These are phyloP conservation scores for Chinchilla lanigera DNA, from an alignment of 2,113 vertebrate species.

Conservation along the genomic window DNA sequence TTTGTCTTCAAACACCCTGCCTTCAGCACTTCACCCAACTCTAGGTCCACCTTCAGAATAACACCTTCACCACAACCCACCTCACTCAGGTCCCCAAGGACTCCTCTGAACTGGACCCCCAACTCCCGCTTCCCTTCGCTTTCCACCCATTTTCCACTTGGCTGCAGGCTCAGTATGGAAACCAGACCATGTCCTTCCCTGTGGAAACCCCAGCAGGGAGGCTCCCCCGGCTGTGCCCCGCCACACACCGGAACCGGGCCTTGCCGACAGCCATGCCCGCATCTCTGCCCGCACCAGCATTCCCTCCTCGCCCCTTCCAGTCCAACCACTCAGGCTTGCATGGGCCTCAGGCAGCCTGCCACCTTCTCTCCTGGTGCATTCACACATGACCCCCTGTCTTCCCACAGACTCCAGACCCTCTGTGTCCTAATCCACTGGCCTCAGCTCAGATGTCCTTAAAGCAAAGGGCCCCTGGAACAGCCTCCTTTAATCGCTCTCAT, in stretches of 20 bases:
- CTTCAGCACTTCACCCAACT: background rate
- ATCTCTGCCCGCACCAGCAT: background rate
- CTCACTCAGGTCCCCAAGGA: rapidly evolving
- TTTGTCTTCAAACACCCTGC: too few relatives aligned
- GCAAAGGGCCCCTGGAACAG: background rate
- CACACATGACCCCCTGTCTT: background rate
- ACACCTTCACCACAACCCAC: background rate
- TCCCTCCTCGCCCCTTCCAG: background rate
- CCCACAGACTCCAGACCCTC: background rate
- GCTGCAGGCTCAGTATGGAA: background rate
- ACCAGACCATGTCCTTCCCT: background rate
- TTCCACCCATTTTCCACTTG: background rate
- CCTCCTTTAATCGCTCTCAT: background rate
- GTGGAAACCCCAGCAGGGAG: too few relatives aligned
- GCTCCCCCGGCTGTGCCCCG: background rate
- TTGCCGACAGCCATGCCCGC: background rate
- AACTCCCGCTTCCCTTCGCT: too few relatives aligned
- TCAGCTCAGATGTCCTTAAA: background rate
- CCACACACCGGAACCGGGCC: too few relatives aligned
- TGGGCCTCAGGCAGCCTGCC: too few relatives aligned
- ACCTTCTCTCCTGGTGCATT: background rate
- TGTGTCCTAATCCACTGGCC: background rate
- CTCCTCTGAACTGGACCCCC: background rate
- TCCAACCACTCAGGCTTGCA: background rate
- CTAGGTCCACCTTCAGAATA: background rate